Base-by-base conservation (phyloP, 2,113 vertebrate species). In the Engraulis encrasicolus region DNA sequence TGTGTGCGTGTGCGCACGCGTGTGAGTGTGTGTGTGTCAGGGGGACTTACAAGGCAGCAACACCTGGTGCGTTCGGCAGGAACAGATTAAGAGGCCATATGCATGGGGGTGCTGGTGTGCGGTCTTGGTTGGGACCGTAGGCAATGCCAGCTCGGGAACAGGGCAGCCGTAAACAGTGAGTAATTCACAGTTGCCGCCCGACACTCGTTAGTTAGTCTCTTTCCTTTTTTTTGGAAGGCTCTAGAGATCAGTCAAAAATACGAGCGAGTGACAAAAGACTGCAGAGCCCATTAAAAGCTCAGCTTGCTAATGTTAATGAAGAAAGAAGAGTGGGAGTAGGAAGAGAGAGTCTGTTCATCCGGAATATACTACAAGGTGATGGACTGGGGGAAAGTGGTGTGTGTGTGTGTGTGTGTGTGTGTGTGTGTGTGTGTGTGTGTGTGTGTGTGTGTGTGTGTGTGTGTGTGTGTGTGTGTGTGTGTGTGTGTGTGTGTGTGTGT, bases 21-120 rank as follows among this genome's bases (percentile, higher is more conserved):
- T n/a, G n/a, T n/a, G n/a, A n/a, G n/a, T n/a, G n/a, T n/a, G n/a
- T n/a, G n/a, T n/a, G n/a, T n/a, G n/a, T n/a, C n/a, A n/a, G 86
- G 86, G 87, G 83, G 83, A 85, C 88, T 85, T 85, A 85, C 88
- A 88, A 91, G 89, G 87, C 84, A 2, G 49, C 40, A 86, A 90
- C 92, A 93, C 90, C 90, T 93, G 91, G 89, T 90, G 90, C 89
- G 90, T 87, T 83, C 89, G 88, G 85, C 79, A n/a, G 78, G 78
- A 90, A 88, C 91, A 89, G 91, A 91, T 93, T 91, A 92, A 81
- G 79, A 54, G 31, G 90, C 86, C 92, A 91, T 92, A 91, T 91
- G 91, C 88, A 89, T 89, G n/a, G n/a, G n/a, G n/a, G n/a, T n/a
- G n/a, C n/a, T n/a, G 85, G 86, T 83, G 89, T 90, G 90, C 84